Evolutionary conservation across 2,113 vertebrate species (phyloP), one percentile per base, ranked within the genome.

Genomic region (Brachionichthys hirsutus): DNA sequence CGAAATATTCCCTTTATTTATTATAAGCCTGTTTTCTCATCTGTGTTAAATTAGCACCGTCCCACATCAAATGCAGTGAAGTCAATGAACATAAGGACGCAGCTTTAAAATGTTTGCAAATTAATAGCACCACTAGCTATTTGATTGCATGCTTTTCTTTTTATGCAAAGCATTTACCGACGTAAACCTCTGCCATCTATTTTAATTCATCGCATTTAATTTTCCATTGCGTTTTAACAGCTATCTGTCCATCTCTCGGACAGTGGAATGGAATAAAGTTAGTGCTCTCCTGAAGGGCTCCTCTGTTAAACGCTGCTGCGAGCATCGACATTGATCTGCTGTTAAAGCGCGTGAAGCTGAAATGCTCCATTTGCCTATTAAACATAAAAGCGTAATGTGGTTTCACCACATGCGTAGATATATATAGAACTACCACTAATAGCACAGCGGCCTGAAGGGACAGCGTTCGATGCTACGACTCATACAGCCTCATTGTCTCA

Each of bases 341-440:
- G 46, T 20, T 50, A 20, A 47, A 35, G 54, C 35, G 48, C 38
- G 47, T 19, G 11, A 51, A 56, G 36, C 51, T 55, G 0, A 67
- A 63, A 67, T 59, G 53, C 65, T 78, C 57, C 45, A 22, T 53
- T 59, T 50, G 49, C 15, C 40, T 11, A 52, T 64, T 61, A 40
- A 66, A 70, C 34, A 70, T 62, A 24, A 72, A 67, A 38, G 8
- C 40, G 35, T 13, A n/a, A 9, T 35, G 48, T 35, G 34, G 16
- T 61, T 70, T 9, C 54, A 75, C 61, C 42, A 46, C 75, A 66
- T 40, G 18, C 8, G 44, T 38, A 54, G 63, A 61, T 73, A 15
- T 57, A 68, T 53, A 49, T 72, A 54, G 64, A 72, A 74, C 46
- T 61, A 44, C 58, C 57, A 67, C 70, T 68, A 63, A 78, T 80